phyloP scores from a whole-genome alignment of 1,140 invertebrate species.

The Aricia agestis region DNA sequence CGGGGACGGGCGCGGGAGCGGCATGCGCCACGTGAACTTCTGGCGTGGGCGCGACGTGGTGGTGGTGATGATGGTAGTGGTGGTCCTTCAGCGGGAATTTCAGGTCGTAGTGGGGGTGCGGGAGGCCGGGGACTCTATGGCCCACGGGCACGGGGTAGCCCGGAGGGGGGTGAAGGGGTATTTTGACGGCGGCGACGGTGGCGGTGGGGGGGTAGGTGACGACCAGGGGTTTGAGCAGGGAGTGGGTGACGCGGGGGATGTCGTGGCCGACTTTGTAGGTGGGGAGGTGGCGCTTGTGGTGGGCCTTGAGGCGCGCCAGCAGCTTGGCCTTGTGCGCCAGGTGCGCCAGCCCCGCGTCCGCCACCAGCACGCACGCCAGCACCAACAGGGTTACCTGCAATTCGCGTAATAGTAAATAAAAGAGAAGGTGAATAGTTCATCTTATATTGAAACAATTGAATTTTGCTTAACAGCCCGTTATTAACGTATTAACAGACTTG shows the following conservation, averaged over 20 bases:
- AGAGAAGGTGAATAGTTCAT: not conserved
- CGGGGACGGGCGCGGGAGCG: constrained; percentile 18
- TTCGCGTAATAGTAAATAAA: constrained; percentile 21
- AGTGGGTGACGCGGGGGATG: constrained; percentile 66
- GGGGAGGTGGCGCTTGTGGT: constrained; percentile 62
- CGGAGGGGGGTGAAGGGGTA: constrained; percentile 57
- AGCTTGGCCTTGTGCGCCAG: constrained; percentile 48
- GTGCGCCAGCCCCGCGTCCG: constrained; percentile 50
- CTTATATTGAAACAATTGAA: too few relatives aligned
- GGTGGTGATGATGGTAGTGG: constrained; percentile 66
- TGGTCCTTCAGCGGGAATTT: constrained; percentile 59
- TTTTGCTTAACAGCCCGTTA: too few relatives aligned
- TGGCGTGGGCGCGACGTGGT: constrained; percentile 54
- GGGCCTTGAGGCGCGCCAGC: constrained; percentile 43
- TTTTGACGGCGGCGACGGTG: constrained; percentile 62
- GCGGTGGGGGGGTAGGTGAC: constrained; percentile 69
- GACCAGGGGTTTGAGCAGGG: constrained; percentile 66
- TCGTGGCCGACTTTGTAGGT: constrained; percentile 70
- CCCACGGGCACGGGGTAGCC: constrained; percentile 46
- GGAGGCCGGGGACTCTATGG: constrained; percentile 48
- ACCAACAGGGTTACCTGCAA: constrained; percentile 57
- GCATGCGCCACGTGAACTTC: constrained; percentile 49
- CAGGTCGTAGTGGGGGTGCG: constrained; percentile 58
- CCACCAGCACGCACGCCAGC: constrained; percentile 42
- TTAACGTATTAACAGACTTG: too few relatives aligned